Base-by-base conservation (phyloP, 2,113 vertebrate species). In the Piprites chloris region DNA sequence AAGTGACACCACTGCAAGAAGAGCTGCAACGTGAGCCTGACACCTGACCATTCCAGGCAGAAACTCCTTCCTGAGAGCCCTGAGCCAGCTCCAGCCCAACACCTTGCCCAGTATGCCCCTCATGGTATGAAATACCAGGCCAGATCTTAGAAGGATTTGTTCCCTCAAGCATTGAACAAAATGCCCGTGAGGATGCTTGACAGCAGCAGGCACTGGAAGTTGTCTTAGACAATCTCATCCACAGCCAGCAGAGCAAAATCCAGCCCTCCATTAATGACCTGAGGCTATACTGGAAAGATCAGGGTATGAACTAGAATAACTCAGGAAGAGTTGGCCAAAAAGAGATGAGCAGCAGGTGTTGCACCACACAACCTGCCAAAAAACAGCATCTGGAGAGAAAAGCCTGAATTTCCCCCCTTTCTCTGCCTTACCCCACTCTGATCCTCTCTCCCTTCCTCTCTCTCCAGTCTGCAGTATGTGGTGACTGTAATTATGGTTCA, bases 401-500 rank as follows among this genome's bases (percentile, higher is more conserved):
- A 72, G 33, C 14, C 49, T 9, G 22, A 44, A 78, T 72, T 41
- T 81, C 21, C 61, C 47, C 7, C 7, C 1, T 76, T 77, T 39
- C 73, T 74, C 65, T 78, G 55, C 81, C 65, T 79, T 35, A 39
- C 35, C 52, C 73, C 4, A 5, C 49, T 93, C 82, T 58, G 52
- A 79, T 87, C 65, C 66, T 71, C 69, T 55, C 85, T 85, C 72
- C 73, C 58, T 80, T 49, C 27, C 5, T 46, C 46, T 30, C 86
- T 84, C 83, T 77, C 76, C 86, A 80, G 67, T 11, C 90, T 68
- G 66, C 81, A 49, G 75, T 19, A 2, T 33, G 41, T 23, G 12
- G 80, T 1, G 21, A 49, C 89, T 88, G 79, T 86, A 97, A 97
- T 96, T 95, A 88, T 2, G 1, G 44, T 15, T 77, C 44, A 32